Evolutionary conservation across 35 echinoderm and acorn worm genomes (phyloP).

Genomic region (Apostichopus californicus): DNA sequence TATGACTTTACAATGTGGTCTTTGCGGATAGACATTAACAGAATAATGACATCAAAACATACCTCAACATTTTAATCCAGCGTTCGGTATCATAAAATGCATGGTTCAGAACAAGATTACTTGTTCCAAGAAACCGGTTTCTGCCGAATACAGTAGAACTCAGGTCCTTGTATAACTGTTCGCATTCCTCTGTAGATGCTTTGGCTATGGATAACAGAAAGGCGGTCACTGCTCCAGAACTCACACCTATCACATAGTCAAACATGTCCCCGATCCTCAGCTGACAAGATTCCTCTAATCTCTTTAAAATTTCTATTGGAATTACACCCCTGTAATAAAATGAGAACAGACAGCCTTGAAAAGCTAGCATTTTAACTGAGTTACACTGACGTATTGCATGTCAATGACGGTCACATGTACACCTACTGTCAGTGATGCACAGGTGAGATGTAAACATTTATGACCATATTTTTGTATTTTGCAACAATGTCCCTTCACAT

Average conservation of each 20-base stretch:
- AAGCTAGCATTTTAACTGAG: background rate
- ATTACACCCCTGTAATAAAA: constrained; percentile 80
- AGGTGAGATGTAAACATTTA: no score
- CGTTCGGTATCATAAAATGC: constrained; percentile 95
- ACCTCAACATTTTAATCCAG: constrained; percentile 93
- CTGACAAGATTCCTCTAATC: constrained; percentile 64
- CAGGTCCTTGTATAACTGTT: constrained; percentile 69
- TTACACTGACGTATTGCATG: background rate
- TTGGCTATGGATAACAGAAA: constrained; percentile 78
- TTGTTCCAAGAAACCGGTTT: constrained; percentile 86
- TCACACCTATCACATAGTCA: constrained; percentile 94
- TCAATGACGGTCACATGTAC: background rate
- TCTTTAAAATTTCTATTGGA: constrained; percentile 77
- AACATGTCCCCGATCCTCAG: constrained; percentile 86
- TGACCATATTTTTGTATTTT: no score
- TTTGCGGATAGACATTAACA: background rate
- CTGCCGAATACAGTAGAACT: constrained; percentile 77
- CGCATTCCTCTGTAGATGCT: constrained; percentile 73
- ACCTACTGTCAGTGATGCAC: no score
- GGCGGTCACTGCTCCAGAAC: constrained; percentile 89
- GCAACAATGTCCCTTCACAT: no score
- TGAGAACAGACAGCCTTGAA: background rate
- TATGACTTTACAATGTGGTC: no score
- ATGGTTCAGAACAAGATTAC: constrained; percentile 89
- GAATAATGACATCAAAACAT: background rate